Base-by-base conservation (phyloP, 2,113 vertebrate genomes). In the Smithornis capensis region DNA sequence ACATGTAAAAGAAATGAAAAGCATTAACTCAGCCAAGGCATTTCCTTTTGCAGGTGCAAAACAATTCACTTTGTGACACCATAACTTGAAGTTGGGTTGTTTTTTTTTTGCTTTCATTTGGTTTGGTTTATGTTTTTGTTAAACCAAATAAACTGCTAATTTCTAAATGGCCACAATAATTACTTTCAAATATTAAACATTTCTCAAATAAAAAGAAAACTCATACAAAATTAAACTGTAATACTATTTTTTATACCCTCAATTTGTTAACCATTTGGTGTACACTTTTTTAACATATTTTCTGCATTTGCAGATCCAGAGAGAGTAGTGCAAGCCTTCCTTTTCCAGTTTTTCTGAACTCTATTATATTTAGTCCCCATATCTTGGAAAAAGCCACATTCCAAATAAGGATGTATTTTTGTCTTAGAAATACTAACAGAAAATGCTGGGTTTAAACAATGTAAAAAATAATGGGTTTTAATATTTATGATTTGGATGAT, bases 1-100 rank as follows among this genome's bases (percentile, higher is more conserved):
- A 97, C 97, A 98, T 97, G 97, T 97, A 97, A 98, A 98, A 98
- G 96, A 98, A 98, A 98, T 98, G 97, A 98, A 98, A 98, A 98
- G 98, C 98, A 98, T 98, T 97, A 98, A 97, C 97, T 97, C 96
- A 97, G 98, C 98, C 95, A 96, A 98, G 91, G 96, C 97, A 97
- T 97, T 98, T 98, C 97, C 98, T 98, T 98, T 96, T 98, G 97
- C 97, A 98, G 98, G 97, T 98, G 97, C 97, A 97, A 97, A 98
- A 98, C 97, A 98, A 98, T 98, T 97, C 97, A 91, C 94, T 97
- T 98, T 96, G 96, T 97, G 97, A 94, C 92, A 95, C 93, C 91
- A 94, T 96, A 97, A 97, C 96, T 97, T 94, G 82, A 95, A 97
- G 85, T 53, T 75, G 9, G 19, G 17, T 11, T 4, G 49, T 44